phyloP scores from a whole-genome alignment of 2,888 invertebrate species.

The Aleiodes leptofemur region DNA sequence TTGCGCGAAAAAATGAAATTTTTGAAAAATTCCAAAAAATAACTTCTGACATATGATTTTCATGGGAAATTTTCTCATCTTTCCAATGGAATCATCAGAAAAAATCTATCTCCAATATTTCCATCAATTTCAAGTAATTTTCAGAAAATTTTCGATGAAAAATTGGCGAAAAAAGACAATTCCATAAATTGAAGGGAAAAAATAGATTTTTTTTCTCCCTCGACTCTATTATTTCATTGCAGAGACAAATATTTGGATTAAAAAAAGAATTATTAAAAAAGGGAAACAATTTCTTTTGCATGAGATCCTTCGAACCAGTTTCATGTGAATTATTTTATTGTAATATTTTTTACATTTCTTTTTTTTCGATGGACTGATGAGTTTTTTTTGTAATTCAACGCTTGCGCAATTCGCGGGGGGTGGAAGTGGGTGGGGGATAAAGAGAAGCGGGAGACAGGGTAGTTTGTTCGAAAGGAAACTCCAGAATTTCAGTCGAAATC shows the following conservation, averaged over 20 bases:
- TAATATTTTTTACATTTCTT: not conserved
- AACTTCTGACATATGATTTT: too few species aligned
- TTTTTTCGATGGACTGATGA: not conserved
- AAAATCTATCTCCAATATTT: too few species aligned
- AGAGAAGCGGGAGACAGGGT: slow-evolving; percentile 63
- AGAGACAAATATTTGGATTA: not conserved
- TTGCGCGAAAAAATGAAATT: too few species aligned
- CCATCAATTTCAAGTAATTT: too few species aligned
- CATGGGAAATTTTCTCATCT: too few species aligned
- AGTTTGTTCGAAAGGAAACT: slow-evolving; percentile 24
- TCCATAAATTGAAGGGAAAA: not conserved
- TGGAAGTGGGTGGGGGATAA: slow-evolving; percentile 47
- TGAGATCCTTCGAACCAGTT: not conserved
- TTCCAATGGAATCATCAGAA: too few species aligned
- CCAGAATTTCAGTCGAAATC: slow-evolving; percentile 28
- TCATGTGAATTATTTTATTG: slow-evolving; percentile 13
- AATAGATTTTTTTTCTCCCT: not conserved
- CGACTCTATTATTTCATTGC: slow-evolving; percentile 2
- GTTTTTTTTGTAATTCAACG: slow-evolving; percentile 46
- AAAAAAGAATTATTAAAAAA: not conserved
- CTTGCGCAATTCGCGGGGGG: slow-evolving; percentile 60
- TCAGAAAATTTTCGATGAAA: not conserved
- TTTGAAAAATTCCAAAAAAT: too few species aligned
- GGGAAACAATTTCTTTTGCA: not conserved
- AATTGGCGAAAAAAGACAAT: too few species aligned